Evolutionary conservation across 2,797 vertebrate species (phyloP), one percentile per base, ranked within the genome.

Genomic region (Onychomys arenicola): DNA sequence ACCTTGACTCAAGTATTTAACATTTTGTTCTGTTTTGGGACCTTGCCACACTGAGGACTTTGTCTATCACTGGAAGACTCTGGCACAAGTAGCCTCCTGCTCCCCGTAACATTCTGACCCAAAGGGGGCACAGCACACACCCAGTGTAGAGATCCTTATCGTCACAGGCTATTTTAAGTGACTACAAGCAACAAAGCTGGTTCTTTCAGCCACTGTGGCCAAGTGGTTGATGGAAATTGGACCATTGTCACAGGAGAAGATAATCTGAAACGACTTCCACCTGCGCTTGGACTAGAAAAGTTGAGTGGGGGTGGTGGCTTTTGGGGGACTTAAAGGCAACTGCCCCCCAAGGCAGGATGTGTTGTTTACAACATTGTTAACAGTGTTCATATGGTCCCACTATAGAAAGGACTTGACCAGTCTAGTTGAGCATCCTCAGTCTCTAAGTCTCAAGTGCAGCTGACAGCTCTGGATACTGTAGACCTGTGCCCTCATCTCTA

Each of bases 81-180:
- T 52, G 61, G 46, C 21, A 67, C 61, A 49, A 86, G 13, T 73
- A 29, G 37, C 37, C 16, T 1, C 17, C 49, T 21, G 2, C 37
- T 16, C 2, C 16, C 49, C 34, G 5, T 71, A 43, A 6, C 21
- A 11, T 11, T 55, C 16, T 71, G 52, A 61, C 34, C 16, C 25
- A 86, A 29, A 91, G 75, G 17, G 69, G 82, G 73, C 81, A 94
- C 73, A 94, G 73, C 63, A 80, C 75, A 14, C 40, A 52, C 82
- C 19, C 9, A 34, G 14, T 5, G 8, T 14, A 76, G 67, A 2
- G 3, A 46, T 40, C 34, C 19, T 6, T 2, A 52, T 25, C 8
- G 67, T 49, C 3, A 5, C 6, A 43, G 7, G 14, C 25, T 9
- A 9, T 9, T 11, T 17, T 37, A 5, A 80, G 34, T 21, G 29